These are phyloP conservation scores for Euphydryas editha DNA, from an alignment of 2,888 invertebrate species.

Conservation along the genomic window DNA sequence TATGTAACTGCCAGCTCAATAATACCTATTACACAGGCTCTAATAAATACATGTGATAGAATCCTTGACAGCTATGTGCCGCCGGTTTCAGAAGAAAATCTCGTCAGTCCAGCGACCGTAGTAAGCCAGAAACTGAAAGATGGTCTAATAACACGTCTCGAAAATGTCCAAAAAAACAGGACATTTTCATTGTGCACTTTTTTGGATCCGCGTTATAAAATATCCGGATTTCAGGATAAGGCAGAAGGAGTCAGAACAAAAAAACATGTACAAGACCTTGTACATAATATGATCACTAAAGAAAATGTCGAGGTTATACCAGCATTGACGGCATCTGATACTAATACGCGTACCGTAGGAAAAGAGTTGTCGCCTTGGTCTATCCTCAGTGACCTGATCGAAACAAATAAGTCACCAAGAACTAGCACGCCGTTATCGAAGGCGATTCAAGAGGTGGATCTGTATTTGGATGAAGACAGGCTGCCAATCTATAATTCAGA, in stretches of 20 bases:
- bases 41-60: constrained; percentile 40
- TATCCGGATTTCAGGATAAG: constrained; percentile 33
- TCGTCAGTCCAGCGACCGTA: neutral
- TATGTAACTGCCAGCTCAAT: constrained; percentile 45
- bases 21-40: constrained; percentile 43
- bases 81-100: neutral
- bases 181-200: constrained; percentile 42
- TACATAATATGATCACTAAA: too few species aligned
- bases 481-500: neutral
- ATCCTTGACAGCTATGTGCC: constrained; percentile 14
- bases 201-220: constrained; percentile 44
- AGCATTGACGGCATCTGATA: too few species aligned
- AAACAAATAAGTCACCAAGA: neutral
- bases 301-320: too few species aligned
- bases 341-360: too few species aligned
- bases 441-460: constrained; percentile 1
- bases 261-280: too few species aligned
- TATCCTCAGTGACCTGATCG: neutral
- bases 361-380: neutral
- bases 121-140: constrained; percentile 23
- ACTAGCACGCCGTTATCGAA: neutral
- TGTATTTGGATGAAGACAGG: neutral
- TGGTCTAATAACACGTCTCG: constrained; percentile 32
- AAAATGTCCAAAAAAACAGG: constrained; percentile 38
- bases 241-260: constrained; percentile 35